Evolutionary conservation across 2,888 invertebrate species (phyloP), one percentile per base, ranked within the genome.

Genomic region (Dendrolimus pini): DNA sequence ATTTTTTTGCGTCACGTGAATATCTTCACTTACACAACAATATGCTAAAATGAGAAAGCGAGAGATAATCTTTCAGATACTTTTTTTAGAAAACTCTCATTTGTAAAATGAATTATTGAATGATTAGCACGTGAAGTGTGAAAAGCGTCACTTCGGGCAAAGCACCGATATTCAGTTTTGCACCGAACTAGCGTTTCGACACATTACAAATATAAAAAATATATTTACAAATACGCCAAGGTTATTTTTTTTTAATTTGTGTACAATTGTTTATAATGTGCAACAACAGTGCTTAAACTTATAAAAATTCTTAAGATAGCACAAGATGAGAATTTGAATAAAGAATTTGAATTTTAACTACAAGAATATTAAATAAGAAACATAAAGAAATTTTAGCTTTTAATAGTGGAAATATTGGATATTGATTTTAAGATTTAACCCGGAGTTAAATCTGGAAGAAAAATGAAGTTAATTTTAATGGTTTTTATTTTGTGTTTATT

Each of bases 201-300:
- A 47, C 6, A 47, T 12, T 47, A 47, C 2, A 9, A 12, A 6
- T 12, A 1, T 0, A 59, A 60, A 56, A 60, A 62, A 61, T 54
- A 55, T 60, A 57, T 65, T 30, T 30, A 30, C 6, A 30, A 30
- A 30, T 62, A 63, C 61, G 62, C 67, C 66, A 67, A 71, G 68
- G 70, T 58, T 56, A 54, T 60, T 57, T 69, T 57, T 68, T 57
- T 68, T 71, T 69, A 64, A 61, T 1, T 10, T 47, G 47, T 47
- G 9, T 9, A 47, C 9, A 47, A 47, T 47, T 47, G 2, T 10
- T 47, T 9, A 47, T 30, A 30, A 30, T 6, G 30, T 30, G 30
- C 30, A 30, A 30, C 30, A 30, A 30, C 30, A 30, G 30, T 30
- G 30, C 30, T 30, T 30, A 30, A 30, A 30, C 1, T 30, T 30